Conservation (phyloP, 2,888 invertebrate genomes). For the Podotricha telesiphe region DNA sequence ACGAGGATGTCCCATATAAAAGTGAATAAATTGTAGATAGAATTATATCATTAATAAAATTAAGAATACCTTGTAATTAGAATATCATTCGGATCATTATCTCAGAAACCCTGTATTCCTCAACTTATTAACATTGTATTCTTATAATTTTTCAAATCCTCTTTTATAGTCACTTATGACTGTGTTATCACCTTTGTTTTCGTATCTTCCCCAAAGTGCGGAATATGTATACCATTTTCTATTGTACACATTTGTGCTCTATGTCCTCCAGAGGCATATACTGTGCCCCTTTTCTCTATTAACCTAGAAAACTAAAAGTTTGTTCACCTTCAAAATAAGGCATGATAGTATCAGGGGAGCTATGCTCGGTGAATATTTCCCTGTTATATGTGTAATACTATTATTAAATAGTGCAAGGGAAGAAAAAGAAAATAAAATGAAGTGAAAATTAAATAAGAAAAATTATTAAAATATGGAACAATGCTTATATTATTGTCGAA, state of each 20-base stretch:
- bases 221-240: conserved; percentile 46
- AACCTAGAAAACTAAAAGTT: conserved; percentile 50
- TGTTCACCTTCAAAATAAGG: conserved; percentile 47
- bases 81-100: not conserved
- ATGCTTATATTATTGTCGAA: too few species aligned
- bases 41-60: not conserved
- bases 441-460: not conserved
- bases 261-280: conserved; percentile 48
- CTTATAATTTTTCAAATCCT: conserved; percentile 8
- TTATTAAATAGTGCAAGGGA: not conserved
- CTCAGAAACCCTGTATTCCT: too few species aligned
- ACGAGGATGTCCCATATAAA: conserved; percentile 40
- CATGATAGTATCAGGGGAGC: conserved; percentile 40
- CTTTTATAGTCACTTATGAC: conserved; percentile 45
- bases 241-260: conserved; percentile 49
- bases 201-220: conserved; percentile 46
- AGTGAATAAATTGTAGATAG: conserved; percentile 40
- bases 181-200: conserved; percentile 47
- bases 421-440: not conserved
- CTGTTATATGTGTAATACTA: not conserved
- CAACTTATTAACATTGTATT: too few species aligned
- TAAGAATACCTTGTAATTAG: not conserved
- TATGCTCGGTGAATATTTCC: conserved; percentile 26
- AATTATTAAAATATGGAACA: not conserved
- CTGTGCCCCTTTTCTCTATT: conserved; percentile 49